Evolutionary conservation across 2,797 vertebrate genomes (phyloP).

Genomic region (Spizella passerina): DNA sequence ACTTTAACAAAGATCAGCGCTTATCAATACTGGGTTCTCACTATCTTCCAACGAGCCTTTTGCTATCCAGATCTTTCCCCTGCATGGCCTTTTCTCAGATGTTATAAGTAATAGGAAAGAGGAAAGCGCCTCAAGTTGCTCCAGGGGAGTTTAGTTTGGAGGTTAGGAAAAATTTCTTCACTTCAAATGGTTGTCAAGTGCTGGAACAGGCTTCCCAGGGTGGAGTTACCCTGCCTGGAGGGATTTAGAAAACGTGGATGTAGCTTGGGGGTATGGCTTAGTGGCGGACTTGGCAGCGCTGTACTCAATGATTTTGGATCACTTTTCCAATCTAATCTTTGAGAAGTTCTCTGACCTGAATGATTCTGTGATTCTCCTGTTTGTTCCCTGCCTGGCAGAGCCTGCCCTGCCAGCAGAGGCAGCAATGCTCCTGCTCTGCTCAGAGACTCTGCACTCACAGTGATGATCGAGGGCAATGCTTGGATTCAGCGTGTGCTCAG

Average conservation of each 20-base stretch:
- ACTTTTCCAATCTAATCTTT: background rate
- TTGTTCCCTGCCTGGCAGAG: background rate
- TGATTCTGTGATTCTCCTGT: background rate
- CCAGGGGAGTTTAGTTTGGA: background rate
- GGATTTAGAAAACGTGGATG: background rate
- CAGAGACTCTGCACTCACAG: background rate
- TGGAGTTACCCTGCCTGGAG: background rate
- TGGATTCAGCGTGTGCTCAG: fast-evolving
- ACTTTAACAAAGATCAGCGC: no score
- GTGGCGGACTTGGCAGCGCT: background rate
- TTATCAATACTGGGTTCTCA: fast-evolving
- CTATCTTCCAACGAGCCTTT: background rate
- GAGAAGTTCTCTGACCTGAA: background rate
- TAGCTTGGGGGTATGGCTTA: background rate
- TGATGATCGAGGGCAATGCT: fast-evolving
- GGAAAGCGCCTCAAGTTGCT: background rate
- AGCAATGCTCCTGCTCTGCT: fast-evolving
- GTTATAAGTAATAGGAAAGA: background rate
- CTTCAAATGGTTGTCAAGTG: background rate
- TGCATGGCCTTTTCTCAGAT: fast-evolving
- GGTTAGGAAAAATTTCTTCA: background rate
- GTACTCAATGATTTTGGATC: background rate
- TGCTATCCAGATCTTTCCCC: background rate
- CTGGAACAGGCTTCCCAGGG: background rate
- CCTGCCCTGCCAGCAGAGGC: no score